These are phyloP conservation scores for Picus viridis DNA, from an alignment of 2,797 vertebrate species.

Conservation along the genomic window DNA sequence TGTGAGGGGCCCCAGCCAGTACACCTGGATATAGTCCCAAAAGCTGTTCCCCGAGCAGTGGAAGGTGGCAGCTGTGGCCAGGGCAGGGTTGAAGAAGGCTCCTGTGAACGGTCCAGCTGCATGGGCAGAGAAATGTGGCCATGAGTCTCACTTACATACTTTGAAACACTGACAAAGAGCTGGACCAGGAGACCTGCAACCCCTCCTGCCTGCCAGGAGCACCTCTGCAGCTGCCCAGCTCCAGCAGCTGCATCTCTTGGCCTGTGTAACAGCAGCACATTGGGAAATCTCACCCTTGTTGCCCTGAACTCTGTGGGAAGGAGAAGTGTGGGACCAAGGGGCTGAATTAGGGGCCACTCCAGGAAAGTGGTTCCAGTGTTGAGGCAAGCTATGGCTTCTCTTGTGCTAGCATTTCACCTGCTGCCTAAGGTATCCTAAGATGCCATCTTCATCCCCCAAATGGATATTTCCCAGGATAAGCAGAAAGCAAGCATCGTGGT, in stretches of 20 bases:
- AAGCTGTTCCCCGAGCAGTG: slow-evolving; percentile 84
- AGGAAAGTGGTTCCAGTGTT: accelerated
- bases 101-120: slow-evolving; percentile 84
- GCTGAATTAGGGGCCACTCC: accelerated
- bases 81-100: slow-evolving; percentile 87
- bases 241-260: not conserved
- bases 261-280: accelerated
- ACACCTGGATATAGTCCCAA: slow-evolving; percentile 84
- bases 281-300: not conserved
- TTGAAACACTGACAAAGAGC: not conserved
- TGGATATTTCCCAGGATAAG: not conserved
- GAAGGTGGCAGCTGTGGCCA: slow-evolving; percentile 87
- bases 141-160: not conserved
- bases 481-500: not conserved
- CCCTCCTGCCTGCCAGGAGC: not conserved
- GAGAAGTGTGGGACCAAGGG: accelerated
- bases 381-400: not conserved
- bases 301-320: not conserved
- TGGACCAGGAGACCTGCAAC: accelerated
- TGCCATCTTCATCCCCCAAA: not conserved
- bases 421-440: not conserved
- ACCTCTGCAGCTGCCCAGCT: not conserved
- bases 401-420: accelerated
- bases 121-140: not conserved
- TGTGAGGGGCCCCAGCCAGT: slow-evolving; percentile 87